Evolutionary conservation across 2,113 vertebrate genomes (phyloP).

Genomic region (Promerops cafer): DNA sequence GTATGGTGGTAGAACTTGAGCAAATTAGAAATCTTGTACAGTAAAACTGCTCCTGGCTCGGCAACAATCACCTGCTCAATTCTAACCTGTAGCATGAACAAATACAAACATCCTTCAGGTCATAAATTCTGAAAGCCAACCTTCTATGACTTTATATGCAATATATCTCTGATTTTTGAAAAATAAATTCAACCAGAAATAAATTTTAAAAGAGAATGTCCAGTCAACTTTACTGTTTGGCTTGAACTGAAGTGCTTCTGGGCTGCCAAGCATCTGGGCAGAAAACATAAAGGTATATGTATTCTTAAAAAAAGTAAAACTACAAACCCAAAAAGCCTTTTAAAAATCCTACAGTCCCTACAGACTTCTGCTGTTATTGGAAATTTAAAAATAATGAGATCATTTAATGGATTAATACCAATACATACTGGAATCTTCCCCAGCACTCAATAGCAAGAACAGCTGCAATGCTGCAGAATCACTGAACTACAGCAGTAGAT

Average conservation of each 20-base stretch:
- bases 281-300: background rate
- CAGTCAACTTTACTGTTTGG: background rate
- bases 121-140: background rate
- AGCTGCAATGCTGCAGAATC: background rate
- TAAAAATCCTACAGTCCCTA: background rate
- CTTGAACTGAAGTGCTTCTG: background rate
- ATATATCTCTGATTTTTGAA: background rate
- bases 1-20: slow-evolving; percentile 98
- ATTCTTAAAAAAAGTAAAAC: background rate
- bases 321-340: background rate
- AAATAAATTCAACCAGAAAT: background rate
- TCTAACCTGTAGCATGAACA: slow-evolving; percentile 80
- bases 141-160: background rate
- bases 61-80: slow-evolving; percentile 97
- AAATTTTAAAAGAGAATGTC: background rate
- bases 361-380: background rate
- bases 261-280: background rate
- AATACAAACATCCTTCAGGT: background rate
- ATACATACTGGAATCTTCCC: background rate
- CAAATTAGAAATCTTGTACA: slow-evolving; percentile 97
- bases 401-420: background rate
- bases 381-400: background rate
- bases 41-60: slow-evolving; percentile 91
- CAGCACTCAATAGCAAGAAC: background rate
- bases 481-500: background rate